Conservation (phyloP, 2,888 invertebrate species). For the Ormia ochracea region DNA sequence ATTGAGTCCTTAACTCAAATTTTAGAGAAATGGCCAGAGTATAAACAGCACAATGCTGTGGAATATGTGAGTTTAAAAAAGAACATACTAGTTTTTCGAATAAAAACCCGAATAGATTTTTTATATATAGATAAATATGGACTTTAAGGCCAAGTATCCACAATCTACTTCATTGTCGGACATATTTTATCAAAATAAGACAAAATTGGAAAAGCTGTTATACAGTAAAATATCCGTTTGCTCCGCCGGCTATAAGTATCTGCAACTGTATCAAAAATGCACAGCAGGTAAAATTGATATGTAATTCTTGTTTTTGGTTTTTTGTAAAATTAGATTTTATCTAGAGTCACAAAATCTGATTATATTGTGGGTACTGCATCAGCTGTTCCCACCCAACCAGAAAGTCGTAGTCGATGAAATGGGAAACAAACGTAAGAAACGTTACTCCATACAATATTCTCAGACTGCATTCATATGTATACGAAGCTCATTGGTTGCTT, state of each 20-base stretch:
- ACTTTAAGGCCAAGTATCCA: slow-evolving; percentile 49
- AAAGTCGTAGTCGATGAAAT: slow-evolving; percentile 46
- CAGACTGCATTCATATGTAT: slow-evolving; percentile 52
- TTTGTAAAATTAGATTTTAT: background rate
- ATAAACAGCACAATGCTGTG: slow-evolving; percentile 46
- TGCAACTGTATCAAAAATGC: slow-evolving; percentile 42
- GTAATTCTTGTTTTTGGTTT: background rate
- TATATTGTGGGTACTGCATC: slow-evolving; percentile 49
- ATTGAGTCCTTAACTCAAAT: slow-evolving; percentile 44
- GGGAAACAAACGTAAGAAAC: slow-evolving; percentile 52
- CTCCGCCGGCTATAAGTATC: slow-evolving; percentile 42
- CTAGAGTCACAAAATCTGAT: slow-evolving; percentile 52
- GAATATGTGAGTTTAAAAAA: slow-evolving; percentile 34
- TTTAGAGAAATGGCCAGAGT: slow-evolving; percentile 56
- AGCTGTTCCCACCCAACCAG: slow-evolving; percentile 48
- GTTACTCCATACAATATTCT: slow-evolving; percentile 47
- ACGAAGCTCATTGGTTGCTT: background rate
- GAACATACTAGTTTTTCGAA: too few relatives aligned
- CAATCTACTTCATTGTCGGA: slow-evolving; percentile 26
- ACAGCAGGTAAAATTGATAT: slow-evolving; percentile 22
- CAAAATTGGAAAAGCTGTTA: slow-evolving; percentile 42
- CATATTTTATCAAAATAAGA: slow-evolving; percentile 25
- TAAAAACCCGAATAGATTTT: too few relatives aligned
- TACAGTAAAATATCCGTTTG: slow-evolving; percentile 39
- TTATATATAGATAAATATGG: slow-evolving; percentile 28